These are phyloP conservation scores for Tetrapedia diversipes DNA, from an alignment of 2,888 invertebrate species.

Conservation along the genomic window DNA sequence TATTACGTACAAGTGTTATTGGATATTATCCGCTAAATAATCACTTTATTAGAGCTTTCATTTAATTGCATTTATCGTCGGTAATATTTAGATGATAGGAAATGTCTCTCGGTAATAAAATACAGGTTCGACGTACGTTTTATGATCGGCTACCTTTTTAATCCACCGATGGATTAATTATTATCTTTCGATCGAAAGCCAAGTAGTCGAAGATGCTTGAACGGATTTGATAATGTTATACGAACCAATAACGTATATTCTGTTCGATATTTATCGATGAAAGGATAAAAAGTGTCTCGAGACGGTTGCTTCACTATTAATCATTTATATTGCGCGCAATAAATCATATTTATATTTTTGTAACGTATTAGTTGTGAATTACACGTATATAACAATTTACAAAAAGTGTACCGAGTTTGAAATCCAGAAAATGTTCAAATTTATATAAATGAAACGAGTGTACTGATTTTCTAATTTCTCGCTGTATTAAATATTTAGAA, in stretches of 20 bases:
- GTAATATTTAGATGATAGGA: background rate
- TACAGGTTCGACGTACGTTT: too few relatives aligned
- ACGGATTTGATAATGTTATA: background rate
- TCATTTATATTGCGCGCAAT: too few relatives aligned
- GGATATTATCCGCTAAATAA: too few relatives aligned
- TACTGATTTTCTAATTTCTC: too few relatives aligned
- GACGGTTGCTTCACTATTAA: conserved; percentile 26
- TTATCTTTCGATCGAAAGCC: background rate
- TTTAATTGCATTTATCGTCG: background rate
- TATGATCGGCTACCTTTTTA: background rate
- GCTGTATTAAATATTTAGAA: too few relatives aligned
- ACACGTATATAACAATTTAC: too few relatives aligned
- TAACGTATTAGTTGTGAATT: too few relatives aligned
- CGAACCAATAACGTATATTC: background rate
- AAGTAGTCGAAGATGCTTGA: background rate
- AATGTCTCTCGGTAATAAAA: background rate
- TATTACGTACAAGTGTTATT: too few relatives aligned
- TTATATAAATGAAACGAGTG: too few relatives aligned
- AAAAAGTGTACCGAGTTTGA: too few relatives aligned
- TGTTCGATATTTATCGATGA: conserved; percentile 25
- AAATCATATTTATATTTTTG: too few relatives aligned
- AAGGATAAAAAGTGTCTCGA: conserved; percentile 37
- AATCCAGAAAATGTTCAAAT: too few relatives aligned
- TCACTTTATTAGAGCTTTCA: background rate
- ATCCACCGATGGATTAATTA: background rate